phyloP scores from a whole-genome alignment of 2,797 vertebrate species.

The Rhynchotus rufescens region DNA sequence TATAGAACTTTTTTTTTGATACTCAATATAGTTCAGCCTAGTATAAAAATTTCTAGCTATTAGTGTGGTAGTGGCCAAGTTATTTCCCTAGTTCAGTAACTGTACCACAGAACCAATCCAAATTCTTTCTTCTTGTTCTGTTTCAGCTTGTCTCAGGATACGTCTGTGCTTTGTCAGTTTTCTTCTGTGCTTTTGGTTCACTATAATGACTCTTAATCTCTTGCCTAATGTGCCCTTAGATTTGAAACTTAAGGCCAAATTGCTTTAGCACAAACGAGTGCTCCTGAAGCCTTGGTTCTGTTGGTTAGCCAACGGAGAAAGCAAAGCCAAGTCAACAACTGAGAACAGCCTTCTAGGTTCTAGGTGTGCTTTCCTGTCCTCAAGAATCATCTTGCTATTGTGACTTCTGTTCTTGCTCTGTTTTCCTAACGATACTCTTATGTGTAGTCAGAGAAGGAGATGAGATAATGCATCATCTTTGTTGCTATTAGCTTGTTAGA shows the following conservation, averaged over 20 bases:
- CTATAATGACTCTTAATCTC: background rate
- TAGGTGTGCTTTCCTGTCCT: background rate
- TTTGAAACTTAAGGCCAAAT: background rate
- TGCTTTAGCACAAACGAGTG: background rate
- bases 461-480: background rate
- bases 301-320: background rate
- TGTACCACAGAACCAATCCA: background rate
- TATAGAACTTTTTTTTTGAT: background rate
- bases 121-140: background rate
- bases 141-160: background rate
- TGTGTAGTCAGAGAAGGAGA: background rate
- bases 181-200: background rate
- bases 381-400: background rate
- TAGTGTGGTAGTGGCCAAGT: background rate
- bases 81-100: background rate
- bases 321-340: background rate
- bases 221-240: background rate
- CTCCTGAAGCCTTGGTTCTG: background rate
- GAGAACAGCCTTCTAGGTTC: background rate
- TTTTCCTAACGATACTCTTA: background rate
- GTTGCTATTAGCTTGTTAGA: background rate
- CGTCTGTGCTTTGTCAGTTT: background rate
- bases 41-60: background rate
- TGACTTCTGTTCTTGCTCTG: background rate
- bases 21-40: background rate